Conservation (phyloP, 2,888 invertebrate genomes). For the Ephialtes manifestator region DNA sequence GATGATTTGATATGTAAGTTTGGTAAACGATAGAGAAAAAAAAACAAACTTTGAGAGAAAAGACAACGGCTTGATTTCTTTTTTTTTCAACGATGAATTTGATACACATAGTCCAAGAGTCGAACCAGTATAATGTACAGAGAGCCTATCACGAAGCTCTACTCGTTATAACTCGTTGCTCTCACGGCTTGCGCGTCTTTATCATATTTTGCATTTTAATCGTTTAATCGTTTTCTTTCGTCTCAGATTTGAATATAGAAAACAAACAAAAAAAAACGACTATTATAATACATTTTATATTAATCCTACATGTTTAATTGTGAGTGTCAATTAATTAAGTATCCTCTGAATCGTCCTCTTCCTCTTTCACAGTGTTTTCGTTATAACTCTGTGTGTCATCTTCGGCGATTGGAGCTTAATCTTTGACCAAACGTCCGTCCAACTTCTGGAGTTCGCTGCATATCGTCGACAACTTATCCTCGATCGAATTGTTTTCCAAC, state of each 20-base stretch:
- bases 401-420: slow-evolving; percentile 44
- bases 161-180: slow-evolving; percentile 56
- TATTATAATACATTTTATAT: slow-evolving; percentile 85
- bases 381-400: slow-evolving; percentile 23
- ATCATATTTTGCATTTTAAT: slow-evolving; percentile 61
- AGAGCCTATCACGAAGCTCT: slow-evolving; percentile 73
- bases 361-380: not conserved
- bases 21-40: slow-evolving; percentile 38
- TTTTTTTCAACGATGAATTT: slow-evolving; percentile 52
- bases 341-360: slow-evolving; percentile 44
- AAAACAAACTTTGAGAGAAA: slow-evolving; percentile 30
- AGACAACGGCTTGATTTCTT: slow-evolving; percentile 36
- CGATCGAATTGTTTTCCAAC: slow-evolving; percentile 48
- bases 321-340: slow-evolving; percentile 72
- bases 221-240: slow-evolving; percentile 65
- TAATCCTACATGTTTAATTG: slow-evolving; percentile 80
- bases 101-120: slow-evolving; percentile 23
- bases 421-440: slow-evolving; percentile 46
- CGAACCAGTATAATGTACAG: slow-evolving; percentile 74
- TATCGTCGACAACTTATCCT: slow-evolving; percentile 52
- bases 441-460: slow-evolving; percentile 50
- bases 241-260: slow-evolving; percentile 80
- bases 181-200: slow-evolving; percentile 56
- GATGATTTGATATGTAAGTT: slow-evolving; percentile 39
- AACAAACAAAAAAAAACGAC: slow-evolving; percentile 73